phyloP scores from a whole-genome alignment of 2,888 invertebrate species.

The Amblyjoppa fuscipennis region DNA sequence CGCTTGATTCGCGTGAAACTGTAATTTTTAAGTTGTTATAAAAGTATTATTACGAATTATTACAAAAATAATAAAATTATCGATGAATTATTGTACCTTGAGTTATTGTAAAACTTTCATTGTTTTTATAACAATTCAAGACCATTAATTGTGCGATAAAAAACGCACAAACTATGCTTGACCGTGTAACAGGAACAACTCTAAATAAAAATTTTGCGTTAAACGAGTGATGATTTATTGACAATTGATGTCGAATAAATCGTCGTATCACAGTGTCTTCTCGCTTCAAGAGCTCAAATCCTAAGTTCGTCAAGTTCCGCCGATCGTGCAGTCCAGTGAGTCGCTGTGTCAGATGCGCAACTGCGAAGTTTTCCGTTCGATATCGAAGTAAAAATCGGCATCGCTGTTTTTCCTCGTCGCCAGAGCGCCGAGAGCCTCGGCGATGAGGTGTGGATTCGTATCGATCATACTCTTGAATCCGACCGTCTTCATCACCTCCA shows the following conservation, averaged over 20 bases:
- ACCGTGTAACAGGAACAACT: neutral
- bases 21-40: neutral
- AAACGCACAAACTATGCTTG: neutral
- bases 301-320: neutral
- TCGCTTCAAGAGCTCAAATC: neutral
- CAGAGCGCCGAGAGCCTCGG: slow-evolving; percentile 21
- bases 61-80: too few species aligned
- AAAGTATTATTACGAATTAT: neutral
- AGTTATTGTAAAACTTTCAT: too few species aligned
- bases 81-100: too few species aligned
- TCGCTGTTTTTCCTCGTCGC: slow-evolving; percentile 17
- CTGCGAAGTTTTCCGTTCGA: slow-evolving; percentile 1
- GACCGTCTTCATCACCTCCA: slow-evolving; percentile 9
- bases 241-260: neutral
- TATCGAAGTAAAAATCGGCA: slow-evolving; percentile 29
- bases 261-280: neutral
- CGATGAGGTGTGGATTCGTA: slow-evolving; percentile 23
- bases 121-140: neutral
- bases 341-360: neutral
- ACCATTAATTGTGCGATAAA: neutral
- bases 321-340: neutral
- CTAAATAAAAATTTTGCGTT: neutral
- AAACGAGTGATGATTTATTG: neutral
- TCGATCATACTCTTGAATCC: slow-evolving; percentile 27
- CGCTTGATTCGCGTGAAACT: neutral